Evolutionary conservation across 2,113 vertebrate genomes (phyloP).

Genomic region (Periophthalmodon schlosseri): DNA sequence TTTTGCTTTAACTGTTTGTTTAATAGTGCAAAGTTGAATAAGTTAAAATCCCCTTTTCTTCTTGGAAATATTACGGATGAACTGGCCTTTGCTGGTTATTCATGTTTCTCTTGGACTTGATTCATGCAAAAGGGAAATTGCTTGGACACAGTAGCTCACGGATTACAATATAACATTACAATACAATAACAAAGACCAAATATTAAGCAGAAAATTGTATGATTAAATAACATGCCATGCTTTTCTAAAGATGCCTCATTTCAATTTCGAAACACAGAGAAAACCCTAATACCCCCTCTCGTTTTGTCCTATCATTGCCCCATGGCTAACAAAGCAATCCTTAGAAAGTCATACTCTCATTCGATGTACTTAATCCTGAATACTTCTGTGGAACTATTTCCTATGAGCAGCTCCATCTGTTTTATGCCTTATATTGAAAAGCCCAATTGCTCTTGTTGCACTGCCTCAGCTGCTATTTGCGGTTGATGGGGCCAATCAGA

Average conservation of each 20-base stretch:
- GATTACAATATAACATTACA: too few species aligned
- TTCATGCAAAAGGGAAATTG: too few species aligned
- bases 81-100: neutral
- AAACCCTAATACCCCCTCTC: too few species aligned
- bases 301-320: neutral
- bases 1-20: too few species aligned
- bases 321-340: neutral
- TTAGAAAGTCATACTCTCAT: neutral
- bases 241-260: neutral
- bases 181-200: too few species aligned
- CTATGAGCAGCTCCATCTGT: neutral
- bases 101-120: too few species aligned
- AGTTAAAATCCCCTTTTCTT: too few species aligned
- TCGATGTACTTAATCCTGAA: neutral
- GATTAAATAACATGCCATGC: neutral
- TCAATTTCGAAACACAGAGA: too few species aligned
- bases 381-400: neutral
- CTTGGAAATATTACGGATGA: too few species aligned
- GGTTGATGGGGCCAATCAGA: constrained; percentile 6
- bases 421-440: constrained; percentile 4
- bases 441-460: neutral
- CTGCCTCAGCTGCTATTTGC: constrained; percentile 27
- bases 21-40: too few species aligned
- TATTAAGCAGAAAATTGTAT: too few species aligned
- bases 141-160: too few species aligned